phyloP scores from a whole-genome alignment of 2,888 invertebrate species.

The Ophioninae sp. region DNA sequence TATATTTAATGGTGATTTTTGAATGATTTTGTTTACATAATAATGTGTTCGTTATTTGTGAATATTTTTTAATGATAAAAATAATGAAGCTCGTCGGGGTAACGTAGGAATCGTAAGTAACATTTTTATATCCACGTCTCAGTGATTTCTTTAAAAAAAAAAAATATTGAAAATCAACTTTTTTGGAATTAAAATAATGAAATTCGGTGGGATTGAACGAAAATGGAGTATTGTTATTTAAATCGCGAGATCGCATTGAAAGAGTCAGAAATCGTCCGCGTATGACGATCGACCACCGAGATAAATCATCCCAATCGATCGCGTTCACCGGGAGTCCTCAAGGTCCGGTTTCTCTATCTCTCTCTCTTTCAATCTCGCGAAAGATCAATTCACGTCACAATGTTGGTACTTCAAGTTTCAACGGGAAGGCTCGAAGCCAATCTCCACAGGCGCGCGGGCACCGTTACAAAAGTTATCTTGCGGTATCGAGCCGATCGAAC shows the following conservation, averaged over 20 bases:
- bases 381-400: conserved; percentile 36
- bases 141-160: too few relatives aligned
- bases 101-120: too few relatives aligned
- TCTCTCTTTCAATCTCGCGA: conserved; percentile 25
- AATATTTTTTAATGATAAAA: too few relatives aligned
- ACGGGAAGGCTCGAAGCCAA: conserved; percentile 42
- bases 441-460: conserved; percentile 15
- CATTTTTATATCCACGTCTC: too few relatives aligned
- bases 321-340: conserved; percentile 43
- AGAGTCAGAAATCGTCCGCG: conserved; percentile 10
- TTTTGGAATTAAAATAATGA: too few relatives aligned
- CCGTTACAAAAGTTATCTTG: conserved; percentile 34
- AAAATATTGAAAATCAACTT: too few relatives aligned
- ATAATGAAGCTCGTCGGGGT: too few relatives aligned
- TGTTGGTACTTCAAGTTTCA: conserved; percentile 31
- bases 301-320: conserved; percentile 37
- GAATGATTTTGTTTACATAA: too few relatives aligned
- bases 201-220: background rate
- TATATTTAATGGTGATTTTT: too few relatives aligned
- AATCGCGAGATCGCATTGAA: conserved; percentile 12
- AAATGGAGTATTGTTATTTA: background rate
- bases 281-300: conserved; percentile 24
- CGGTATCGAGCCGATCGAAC: conserved; percentile 46
- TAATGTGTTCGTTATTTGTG: too few relatives aligned
- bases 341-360: conserved; percentile 12